These are phyloP conservation scores for Drosophila tani DNA, from an alignment of 1,140 invertebrate species.

Conservation along the genomic window DNA sequence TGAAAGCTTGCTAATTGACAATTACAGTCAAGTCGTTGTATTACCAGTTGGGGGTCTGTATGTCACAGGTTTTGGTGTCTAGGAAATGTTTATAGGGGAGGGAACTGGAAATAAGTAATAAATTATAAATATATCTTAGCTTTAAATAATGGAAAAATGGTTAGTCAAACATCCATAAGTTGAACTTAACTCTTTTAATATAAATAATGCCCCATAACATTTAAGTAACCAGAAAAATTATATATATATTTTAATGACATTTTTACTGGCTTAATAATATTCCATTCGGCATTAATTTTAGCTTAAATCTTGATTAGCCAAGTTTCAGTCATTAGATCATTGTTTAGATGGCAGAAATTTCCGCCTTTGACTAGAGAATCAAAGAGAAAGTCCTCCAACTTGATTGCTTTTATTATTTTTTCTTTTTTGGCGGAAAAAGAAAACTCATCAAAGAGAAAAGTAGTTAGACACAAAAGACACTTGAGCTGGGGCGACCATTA, in stretches of 20 bases:
- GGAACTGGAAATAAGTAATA: too few relatives aligned
- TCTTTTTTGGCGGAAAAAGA: constrained; percentile 51
- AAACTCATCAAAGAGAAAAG: constrained; percentile 75
- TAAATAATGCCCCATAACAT: too few relatives aligned
- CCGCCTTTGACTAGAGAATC: constrained; percentile 18
- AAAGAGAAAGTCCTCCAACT: constrained; percentile 62
- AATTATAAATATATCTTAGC: background rate
- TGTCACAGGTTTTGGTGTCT: background rate
- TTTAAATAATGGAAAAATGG: too few relatives aligned
- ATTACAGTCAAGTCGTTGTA: constrained; percentile 53
- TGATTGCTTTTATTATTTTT: constrained; percentile 26
- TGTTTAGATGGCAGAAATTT: constrained; percentile 17
- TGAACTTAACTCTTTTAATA: too few relatives aligned
- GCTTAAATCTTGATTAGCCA: constrained; percentile 37
- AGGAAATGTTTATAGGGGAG: background rate
- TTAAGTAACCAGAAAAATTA: constrained; percentile 28
- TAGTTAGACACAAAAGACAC: constrained; percentile 71
- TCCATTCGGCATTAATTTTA: constrained; percentile 11
- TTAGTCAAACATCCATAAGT: background rate
- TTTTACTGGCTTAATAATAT: too few relatives aligned
- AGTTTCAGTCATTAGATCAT: constrained; percentile 27
- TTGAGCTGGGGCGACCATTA: constrained; percentile 65
- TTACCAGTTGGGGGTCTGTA: constrained; percentile 1
- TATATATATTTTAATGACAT: background rate
- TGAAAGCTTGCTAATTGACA: constrained; percentile 79